phyloP scores from a whole-genome alignment of 2,888 invertebrate species.

The Agelastica alni region DNA sequence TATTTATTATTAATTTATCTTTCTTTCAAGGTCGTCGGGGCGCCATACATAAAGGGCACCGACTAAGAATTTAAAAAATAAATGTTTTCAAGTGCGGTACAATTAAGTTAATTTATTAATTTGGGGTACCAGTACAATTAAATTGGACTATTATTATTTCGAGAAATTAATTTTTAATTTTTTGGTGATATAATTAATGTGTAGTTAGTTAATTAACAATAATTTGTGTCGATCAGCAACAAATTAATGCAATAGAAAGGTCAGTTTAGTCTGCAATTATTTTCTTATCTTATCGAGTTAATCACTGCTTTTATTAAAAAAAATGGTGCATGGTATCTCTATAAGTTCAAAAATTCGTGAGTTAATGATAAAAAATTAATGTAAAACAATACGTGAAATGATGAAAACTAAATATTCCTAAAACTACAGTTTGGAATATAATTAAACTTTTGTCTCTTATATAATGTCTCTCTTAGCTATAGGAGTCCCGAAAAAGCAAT shows the following conservation, averaged over 20 bases:
- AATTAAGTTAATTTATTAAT: too few relatives aligned
- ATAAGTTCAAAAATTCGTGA: neutral
- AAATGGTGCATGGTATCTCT: neutral
- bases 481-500: too few relatives aligned
- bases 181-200: neutral
- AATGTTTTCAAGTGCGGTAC: too few relatives aligned
- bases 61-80: too few relatives aligned
- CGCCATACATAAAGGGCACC: too few relatives aligned
- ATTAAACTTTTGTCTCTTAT: neutral
- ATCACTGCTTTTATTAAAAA: neutral
- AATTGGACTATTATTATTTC: too few relatives aligned
- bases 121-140: too few relatives aligned
- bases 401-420: neutral
- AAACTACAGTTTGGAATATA: conserved; percentile 2
- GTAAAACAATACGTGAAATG: neutral
- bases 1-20: too few relatives aligned
- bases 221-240: neutral
- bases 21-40: too few relatives aligned
- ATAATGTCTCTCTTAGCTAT: too few relatives aligned
- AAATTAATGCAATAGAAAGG: neutral
- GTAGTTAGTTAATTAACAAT: neutral
- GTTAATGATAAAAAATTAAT: neutral
- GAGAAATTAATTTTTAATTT: neutral
- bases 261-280: neutral
- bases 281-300: neutral